These are phyloP conservation scores for Mesoclemmys tuberculata DNA, from an alignment of 2,113 vertebrate species.

Conservation along the genomic window DNA sequence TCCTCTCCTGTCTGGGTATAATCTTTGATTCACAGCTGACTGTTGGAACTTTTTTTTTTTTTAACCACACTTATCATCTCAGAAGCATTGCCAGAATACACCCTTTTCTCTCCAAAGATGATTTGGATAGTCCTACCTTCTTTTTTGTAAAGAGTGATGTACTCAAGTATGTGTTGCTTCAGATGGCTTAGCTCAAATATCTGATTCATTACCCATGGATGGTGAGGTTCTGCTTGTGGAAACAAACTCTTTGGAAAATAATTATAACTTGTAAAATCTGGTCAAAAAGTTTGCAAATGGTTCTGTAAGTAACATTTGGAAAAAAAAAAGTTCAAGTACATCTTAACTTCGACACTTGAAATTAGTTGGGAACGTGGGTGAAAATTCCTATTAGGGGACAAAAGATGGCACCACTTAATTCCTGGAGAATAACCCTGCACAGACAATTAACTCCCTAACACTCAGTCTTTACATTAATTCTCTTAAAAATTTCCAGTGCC, in stretches of 20 bases:
- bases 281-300: slow-evolving; percentile 11
- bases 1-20: neutral
- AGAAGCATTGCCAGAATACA: neutral
- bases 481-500: neutral
- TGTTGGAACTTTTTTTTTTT: neutral
- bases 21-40: neutral
- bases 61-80: neutral
- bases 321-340: neutral
- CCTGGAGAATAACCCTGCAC: no score
- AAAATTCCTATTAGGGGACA: no score
- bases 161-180: neutral
- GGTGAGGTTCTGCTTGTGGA: neutral
- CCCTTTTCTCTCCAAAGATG: neutral
- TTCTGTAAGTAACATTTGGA: neutral
- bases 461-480: no score
- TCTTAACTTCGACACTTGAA: neutral
- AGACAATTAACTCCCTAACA: no score
- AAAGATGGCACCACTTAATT: no score
- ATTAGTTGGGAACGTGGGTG: no score
- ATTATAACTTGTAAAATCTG: neutral
- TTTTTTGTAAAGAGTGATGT: neutral
- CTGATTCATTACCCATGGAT: neutral
- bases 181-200: neutral
- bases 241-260: neutral
- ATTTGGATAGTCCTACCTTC: neutral